phyloP scores from a whole-genome alignment of 2,888 invertebrate genomes.

The Aphidius colemani region DNA sequence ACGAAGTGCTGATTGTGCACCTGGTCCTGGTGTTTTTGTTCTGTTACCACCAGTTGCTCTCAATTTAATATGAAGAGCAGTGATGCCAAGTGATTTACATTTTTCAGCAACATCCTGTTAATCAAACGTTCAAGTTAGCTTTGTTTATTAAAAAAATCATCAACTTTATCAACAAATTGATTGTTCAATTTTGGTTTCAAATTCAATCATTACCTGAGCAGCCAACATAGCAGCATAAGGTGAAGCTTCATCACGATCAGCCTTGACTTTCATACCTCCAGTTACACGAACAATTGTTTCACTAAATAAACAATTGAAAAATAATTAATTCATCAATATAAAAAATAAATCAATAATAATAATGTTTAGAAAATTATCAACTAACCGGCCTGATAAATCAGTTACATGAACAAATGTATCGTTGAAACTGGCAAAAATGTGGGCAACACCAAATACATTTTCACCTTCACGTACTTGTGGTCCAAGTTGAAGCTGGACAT shows the following conservation, averaged over 20 bases:
- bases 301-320: slow-evolving; percentile 55
- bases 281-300: slow-evolving; percentile 95
- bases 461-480: slow-evolving; percentile 97
- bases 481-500: slow-evolving; percentile 93
- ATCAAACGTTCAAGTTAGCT: not conserved
- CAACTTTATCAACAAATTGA: too few species aligned
- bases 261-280: slow-evolving; percentile 99
- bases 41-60: slow-evolving; percentile 99
- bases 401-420: slow-evolving; percentile 99
- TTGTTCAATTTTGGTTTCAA: not conserved
- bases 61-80: slow-evolving; percentile 96
- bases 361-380: slow-evolving; percentile 24
- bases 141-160: too few species aligned
- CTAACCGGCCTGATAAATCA: slow-evolving; percentile 89
- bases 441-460: slow-evolving; percentile 97
- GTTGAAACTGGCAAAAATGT: slow-evolving; percentile 99
- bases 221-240: slow-evolving; percentile 99
- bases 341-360: too few species aligned
- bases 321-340: slow-evolving; percentile 6
- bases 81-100: slow-evolving; percentile 95
- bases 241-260: slow-evolving; percentile 99
- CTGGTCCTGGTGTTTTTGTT: slow-evolving; percentile 98
- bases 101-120: slow-evolving; percentile 98
- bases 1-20: slow-evolving; percentile 95
- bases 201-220: slow-evolving; percentile 80